Base-by-base conservation (phyloP, 1,140 invertebrate species). In the Aleiodes sp. region DNA sequence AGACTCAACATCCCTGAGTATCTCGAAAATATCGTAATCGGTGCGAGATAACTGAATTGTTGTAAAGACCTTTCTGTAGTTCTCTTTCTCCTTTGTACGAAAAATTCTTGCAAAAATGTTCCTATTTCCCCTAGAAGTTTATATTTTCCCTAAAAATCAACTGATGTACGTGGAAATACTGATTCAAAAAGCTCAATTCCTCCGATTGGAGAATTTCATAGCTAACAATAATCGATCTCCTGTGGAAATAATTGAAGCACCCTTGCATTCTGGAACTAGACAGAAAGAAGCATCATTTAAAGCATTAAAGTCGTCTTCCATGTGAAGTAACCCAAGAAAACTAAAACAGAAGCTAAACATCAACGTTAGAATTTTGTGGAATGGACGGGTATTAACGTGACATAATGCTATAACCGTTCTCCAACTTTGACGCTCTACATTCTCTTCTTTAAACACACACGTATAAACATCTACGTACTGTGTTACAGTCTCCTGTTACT, bases 341-440 rank as follows among this genome's bases (percentile, higher is more conserved):
- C 14, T 43, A 7, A 8, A 21, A 26, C 21, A 24, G 29, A 29
- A 59, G 56, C 24, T 59, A 59, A 26, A 59, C 28, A 59, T 59
- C 31, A 39, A 12, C 41, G 26, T 56, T 26, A 39, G 52, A 46
- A 24, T 12, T 28, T 24, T 29, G 26, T 19, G 64, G 62, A 69
- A 70, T 70, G 71, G 78, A 29, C 65, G 71, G 77, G 78, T 79
- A 79, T 79, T 77, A 79, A 79, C 76, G 75, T 79, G 76, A 79
- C 76, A 79, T 79, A 78, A 79, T 26, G 74, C 73, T 72, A 73
- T 73, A 75, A 75, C 56, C 43, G 28, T 64, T n/a, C 69, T 62
- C 57, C 39, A 66, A 62, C 59, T 65, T 65, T 56, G 63, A 43
- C 28, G 59, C 69, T 39, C 56, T 16, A 61, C 52, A 63, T 41